These are phyloP conservation scores for Chrysaora quinquecirrha DNA, from an alignment of 30 jellyfish, hydroid and myxozoan species.

Conservation along the genomic window DNA sequence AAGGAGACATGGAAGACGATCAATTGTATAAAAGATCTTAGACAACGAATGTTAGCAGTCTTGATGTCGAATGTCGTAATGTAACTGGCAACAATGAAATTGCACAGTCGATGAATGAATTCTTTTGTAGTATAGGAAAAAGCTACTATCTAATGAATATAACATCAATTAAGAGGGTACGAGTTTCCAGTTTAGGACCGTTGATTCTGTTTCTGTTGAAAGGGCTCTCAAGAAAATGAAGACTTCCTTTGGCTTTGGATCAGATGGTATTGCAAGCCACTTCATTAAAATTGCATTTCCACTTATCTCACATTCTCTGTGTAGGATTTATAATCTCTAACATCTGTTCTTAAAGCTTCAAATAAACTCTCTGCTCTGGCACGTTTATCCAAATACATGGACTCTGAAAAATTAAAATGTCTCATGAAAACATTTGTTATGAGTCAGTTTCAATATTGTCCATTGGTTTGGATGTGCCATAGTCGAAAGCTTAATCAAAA, in stretches of 20 bases:
- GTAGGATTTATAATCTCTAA: slow-evolving; percentile 37
- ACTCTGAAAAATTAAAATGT: too few relatives aligned
- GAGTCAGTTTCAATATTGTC: too few relatives aligned
- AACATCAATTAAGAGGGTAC: not conserved
- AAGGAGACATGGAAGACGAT: slow-evolving; percentile 39
- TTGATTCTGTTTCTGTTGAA: not conserved
- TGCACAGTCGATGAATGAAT: slow-evolving; percentile 42
- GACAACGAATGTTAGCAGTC: not conserved
- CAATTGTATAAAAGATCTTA: not conserved
- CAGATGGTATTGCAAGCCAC: slow-evolving; percentile 47
- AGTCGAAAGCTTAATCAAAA: too few relatives aligned
- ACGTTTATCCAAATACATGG: too few relatives aligned
- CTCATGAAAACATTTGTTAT: too few relatives aligned
- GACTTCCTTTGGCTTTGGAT: slow-evolving; percentile 45
- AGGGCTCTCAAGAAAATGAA: slow-evolving; percentile 60
- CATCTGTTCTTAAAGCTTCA: too few relatives aligned
- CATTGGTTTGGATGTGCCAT: too few relatives aligned
- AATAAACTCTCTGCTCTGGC: too few relatives aligned
- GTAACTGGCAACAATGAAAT: not conserved
- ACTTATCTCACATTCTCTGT: slow-evolving; percentile 34
- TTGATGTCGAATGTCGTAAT: slow-evolving; percentile 3
- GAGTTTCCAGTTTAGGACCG: slow-evolving; percentile 8
- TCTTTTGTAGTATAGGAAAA: slow-evolving; percentile 36
- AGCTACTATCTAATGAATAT: slow-evolving; percentile 35
- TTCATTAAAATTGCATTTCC: slow-evolving; percentile 21